phyloP scores from a whole-genome alignment of 2,113 vertebrate species.

The Bolborhynchus lineola region DNA sequence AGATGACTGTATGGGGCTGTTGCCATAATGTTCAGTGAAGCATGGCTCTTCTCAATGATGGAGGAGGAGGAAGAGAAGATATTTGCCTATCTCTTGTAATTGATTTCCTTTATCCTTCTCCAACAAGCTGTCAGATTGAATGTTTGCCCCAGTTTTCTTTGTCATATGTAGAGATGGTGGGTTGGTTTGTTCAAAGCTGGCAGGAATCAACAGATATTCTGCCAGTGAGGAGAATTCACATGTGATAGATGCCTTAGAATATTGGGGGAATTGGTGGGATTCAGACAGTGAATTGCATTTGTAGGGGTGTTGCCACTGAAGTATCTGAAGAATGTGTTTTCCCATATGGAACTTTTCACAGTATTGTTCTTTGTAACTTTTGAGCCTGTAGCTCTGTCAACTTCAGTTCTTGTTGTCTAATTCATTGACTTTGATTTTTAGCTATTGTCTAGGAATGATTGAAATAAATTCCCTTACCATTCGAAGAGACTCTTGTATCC shows the following conservation, averaged over 20 bases:
- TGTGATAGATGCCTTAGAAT: neutral
- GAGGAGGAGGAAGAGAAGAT: neutral
- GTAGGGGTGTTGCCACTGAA: neutral
- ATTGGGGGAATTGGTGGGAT: neutral
- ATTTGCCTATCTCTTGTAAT: neutral
- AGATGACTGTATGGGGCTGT: neutral
- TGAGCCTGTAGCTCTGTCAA: neutral
- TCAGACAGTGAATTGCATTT: neutral
- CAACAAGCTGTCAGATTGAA: constrained; percentile 52
- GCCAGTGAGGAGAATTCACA: constrained; percentile 27
- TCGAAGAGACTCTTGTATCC: neutral
- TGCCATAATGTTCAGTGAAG: neutral
- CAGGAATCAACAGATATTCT: neutral
- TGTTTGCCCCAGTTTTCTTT: constrained; percentile 56
- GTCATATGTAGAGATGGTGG: constrained; percentile 26
- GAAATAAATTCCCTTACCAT: neutral
- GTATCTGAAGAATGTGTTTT: neutral
- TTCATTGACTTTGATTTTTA: neutral
- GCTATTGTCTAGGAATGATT: neutral
- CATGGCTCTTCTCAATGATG: neutral
- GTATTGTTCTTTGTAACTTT: neutral
- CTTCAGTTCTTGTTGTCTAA: neutral
- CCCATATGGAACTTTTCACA: neutral
- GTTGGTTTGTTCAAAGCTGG: constrained; percentile 36
- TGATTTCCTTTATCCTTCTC: constrained; percentile 33